These are phyloP conservation scores for Radopholus similis DNA, from an alignment of 1,140 invertebrate genomes.

Conservation along the genomic window DNA sequence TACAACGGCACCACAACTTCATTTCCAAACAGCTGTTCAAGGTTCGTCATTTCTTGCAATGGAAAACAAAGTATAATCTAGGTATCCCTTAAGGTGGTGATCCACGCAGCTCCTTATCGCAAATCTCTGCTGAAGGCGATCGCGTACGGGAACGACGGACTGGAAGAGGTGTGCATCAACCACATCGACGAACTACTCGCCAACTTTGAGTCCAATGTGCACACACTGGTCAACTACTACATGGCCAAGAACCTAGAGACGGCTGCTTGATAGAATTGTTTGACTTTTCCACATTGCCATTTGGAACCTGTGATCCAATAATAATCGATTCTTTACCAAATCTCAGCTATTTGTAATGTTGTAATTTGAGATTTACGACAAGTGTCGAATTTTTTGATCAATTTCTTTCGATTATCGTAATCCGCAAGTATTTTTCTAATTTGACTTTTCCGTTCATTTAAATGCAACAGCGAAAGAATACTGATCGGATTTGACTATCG, in stretches of 20 bases:
- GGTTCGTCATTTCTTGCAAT: slow-evolving; percentile 15
- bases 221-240: slow-evolving; percentile 38
- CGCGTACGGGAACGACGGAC: slow-evolving; percentile 43
- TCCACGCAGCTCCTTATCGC: slow-evolving; percentile 44
- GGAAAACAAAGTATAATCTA: background rate
- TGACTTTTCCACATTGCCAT: too few species aligned
- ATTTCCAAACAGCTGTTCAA: slow-evolving; percentile 46
- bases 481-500: too few species aligned
- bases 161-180: slow-evolving; percentile 32
- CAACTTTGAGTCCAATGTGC: slow-evolving; percentile 39
- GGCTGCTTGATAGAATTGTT: too few species aligned
- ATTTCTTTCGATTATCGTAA: too few species aligned
- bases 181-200: slow-evolving; percentile 40
- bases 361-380: too few species aligned
- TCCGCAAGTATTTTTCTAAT: too few species aligned
- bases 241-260: slow-evolving; percentile 35
- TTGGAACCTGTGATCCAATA: background rate
- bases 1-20: slow-evolving; percentile 46
- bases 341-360: background rate
- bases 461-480: too few species aligned
- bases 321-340: background rate
- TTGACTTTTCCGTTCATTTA: too few species aligned
- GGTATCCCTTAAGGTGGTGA: slow-evolving; percentile 34
- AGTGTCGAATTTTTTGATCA: too few species aligned
- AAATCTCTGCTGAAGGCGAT: slow-evolving; percentile 37